Evolutionary conservation across 2,888 invertebrate species (phyloP).

Genomic region (Ornithoptera alexandrae): DNA sequence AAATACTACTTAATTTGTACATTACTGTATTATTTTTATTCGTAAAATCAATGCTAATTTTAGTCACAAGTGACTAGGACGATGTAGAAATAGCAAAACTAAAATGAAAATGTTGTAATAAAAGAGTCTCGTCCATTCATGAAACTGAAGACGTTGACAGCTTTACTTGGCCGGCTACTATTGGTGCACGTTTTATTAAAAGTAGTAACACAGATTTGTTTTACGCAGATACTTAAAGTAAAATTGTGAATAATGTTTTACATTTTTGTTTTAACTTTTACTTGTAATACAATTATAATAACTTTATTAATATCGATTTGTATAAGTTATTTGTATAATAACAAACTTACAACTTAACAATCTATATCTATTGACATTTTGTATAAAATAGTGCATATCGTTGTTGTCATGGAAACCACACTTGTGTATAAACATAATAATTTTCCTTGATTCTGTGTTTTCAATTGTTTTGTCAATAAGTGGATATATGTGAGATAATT

Average conservation of each 20-base stretch:
- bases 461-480: constrained; percentile 29
- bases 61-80: constrained; percentile 39
- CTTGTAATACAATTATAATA: too few species aligned
- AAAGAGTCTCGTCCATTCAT: constrained; percentile 52
- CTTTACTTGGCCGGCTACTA: constrained; percentile 75
- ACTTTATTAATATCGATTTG: too few species aligned
- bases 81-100: constrained; percentile 42
- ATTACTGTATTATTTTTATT: constrained; percentile 49
- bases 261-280: neutral
- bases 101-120: constrained; percentile 43
- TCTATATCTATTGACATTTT: too few species aligned
- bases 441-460: constrained; percentile 30
- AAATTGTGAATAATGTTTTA: neutral
- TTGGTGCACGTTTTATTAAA: constrained; percentile 73
- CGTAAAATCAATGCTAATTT: constrained; percentile 38
- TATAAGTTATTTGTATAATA: neutral
- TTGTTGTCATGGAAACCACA: constrained; percentile 60
- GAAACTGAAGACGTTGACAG: constrained; percentile 70
- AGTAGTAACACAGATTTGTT: neutral
- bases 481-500: neutral
- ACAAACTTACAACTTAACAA: neutral
- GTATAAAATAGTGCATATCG: constrained; percentile 21
- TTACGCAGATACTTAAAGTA: neutral
- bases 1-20: constrained; percentile 61
- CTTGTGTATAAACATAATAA: constrained; percentile 53